Base-by-base conservation (phyloP, 1,140 invertebrate genomes). In the Drosophila elegans region DNA sequence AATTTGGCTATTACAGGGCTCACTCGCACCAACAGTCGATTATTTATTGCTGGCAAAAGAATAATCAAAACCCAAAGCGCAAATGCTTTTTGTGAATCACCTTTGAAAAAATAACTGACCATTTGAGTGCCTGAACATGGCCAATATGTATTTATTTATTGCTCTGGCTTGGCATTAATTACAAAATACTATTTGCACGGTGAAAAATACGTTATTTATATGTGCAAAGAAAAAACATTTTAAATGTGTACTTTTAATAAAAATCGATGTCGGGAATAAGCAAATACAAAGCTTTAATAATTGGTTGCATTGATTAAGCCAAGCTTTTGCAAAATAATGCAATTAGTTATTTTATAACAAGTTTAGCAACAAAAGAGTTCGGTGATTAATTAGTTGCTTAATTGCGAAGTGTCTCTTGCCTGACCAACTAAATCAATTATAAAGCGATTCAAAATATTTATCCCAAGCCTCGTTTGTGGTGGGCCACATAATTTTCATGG, bases 61-160 rank as follows among this genome's bases (percentile, higher is more conserved):
- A 63, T 52, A 42, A 79, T 55, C 46, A 64, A 62, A 73, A 51
- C 32, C 27, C 25, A 41, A 61, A n/a, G 51, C 51, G 67, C 13
- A 38, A 41, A 61, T 9, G 41, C 55, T 78, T 56, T 85, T 71
- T 56, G 29, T n/a, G 29, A n/a, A 34, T 46, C 49, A 27, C 49
- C 54, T 44, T 57, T 79, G 66, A 79, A 82, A 82, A 75, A 88
- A 79, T 86, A 88, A 82, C 82, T 78, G 73, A 54, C 42, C 36
- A 46, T 67, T 74, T 34, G 55, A n/a, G 16, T 25, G 29, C 29
- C 45, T n/a, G 12, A 42, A 44, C 46, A 48, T 36, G 45, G 29
- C 16, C 46, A 27, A 39, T 21, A 11, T 34, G 38, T 29, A 64
- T 68, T 52, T 64, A 63, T 68, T 68, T 48, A 64, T 68, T 7